Percentiles rank a stretch among this genome's conserved stretches.
Evolutionary conservation across 23 tunicate species (phyloP).

Genomic region (Trididemnum nubilum): DNA sequence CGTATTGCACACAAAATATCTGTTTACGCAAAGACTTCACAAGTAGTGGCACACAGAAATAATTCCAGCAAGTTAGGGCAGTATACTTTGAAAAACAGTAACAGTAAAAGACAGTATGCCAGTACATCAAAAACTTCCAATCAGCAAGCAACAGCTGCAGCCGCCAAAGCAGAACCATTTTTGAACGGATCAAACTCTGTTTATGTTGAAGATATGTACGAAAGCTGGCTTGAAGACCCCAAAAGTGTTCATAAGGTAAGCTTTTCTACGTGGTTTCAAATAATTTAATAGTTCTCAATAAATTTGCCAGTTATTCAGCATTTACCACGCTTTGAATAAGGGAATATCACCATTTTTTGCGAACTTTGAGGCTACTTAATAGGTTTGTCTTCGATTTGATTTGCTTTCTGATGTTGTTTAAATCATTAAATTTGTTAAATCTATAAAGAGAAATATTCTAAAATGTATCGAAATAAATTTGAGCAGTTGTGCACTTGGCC

Average conservation of each 20-base stretch:
- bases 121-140: constrained; percentile 38
- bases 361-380: too few relatives aligned
- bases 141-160: constrained; percentile 86
- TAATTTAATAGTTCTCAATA: too few relatives aligned
- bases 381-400: too few relatives aligned
- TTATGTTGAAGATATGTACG: constrained; percentile 98
- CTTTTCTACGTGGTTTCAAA: too few relatives aligned
- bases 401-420: too few relatives aligned
- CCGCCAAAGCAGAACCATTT: constrained; percentile 98
- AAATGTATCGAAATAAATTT: too few relatives aligned
- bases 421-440: too few relatives aligned
- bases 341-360: too few relatives aligned
- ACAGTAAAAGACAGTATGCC: constrained; percentile 29
- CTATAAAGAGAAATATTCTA: too few relatives aligned
- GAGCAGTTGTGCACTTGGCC: too few relatives aligned
- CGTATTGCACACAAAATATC: constrained; percentile 8
- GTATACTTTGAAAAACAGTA: background rate
- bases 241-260: constrained; percentile 77
- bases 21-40: constrained; percentile 27
- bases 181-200: constrained; percentile 82
- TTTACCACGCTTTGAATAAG: too few relatives aligned
- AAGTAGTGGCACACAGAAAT: background rate
- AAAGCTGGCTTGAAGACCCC: constrained; percentile 92
- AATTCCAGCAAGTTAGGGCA: background rate
- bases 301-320: too few relatives aligned